Base-by-base conservation (phyloP, 2,888 invertebrate species). In the Phalera bucephala region DNA sequence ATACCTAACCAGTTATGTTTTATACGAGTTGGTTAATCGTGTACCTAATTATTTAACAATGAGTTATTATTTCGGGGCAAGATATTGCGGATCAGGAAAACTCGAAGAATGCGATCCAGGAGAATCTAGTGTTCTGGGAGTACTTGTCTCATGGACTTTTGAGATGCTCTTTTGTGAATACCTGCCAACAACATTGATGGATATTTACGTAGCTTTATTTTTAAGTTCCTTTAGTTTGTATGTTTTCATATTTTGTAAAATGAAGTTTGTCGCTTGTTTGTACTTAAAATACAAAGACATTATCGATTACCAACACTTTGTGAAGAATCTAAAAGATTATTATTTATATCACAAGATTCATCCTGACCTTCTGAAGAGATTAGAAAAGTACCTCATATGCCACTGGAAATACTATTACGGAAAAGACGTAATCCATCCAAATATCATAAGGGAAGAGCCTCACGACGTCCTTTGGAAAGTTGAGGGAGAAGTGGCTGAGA, bases 361-460 rank as follows among this genome's bases (percentile, higher is more conserved):
- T 35, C 64, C 54, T 0, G 66, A 71, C 37, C 56, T 85, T 17
- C 43, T 80, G 29, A 67, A 46, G 31, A 70, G 83, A 5, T 50
- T 86, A 15, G 60, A 79, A 21, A 67, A 59, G 38, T 83, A 82
- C 57, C 57, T 85, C 26, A 8, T 47, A 10, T 84, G 83, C 26
- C 79, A 84, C 39, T 86, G 85, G 82, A 82, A 76, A 45, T 77
- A 82, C 53, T 78, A 71, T 38, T 60, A 66, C 23, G 83, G 84
- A 3, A 64, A 63, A 37, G 80, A 81, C 43, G 66, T 82, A 0
- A 58, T 81, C 52, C 51, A 75, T 27, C 72, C 76, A 1, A 69
- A 71, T 41, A 33, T 59, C 2, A 44, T 81, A 29, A 70, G 66
- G 49, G 48, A 72, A 34, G 82, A 82, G 41, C 80, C 85, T 4